Conservation (phyloP, 2,797 vertebrate genomes). For the Centropyge bicolor region DNA sequence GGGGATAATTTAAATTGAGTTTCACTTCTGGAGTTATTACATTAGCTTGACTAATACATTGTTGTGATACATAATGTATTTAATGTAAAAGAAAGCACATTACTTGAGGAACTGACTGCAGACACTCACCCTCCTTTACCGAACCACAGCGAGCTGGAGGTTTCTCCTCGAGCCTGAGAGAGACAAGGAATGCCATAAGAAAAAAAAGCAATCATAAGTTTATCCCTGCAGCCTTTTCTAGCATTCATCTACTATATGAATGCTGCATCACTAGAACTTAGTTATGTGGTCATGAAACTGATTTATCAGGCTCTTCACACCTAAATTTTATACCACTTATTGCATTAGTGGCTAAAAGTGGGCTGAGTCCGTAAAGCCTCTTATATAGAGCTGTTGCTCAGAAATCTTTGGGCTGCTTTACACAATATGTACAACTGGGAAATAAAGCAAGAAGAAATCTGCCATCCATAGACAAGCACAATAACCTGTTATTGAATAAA, state of each 20-base stretch:
- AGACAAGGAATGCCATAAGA: slow-evolving; percentile 40
- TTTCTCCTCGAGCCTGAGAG: slow-evolving; percentile 93
- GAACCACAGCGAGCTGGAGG: slow-evolving; percentile 94
- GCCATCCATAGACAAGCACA: background rate
- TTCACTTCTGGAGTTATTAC: slow-evolving; percentile 16
- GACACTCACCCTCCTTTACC: slow-evolving; percentile 87
- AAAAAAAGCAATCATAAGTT: slow-evolving; percentile 10
- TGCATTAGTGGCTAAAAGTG: background rate
- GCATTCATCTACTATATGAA: slow-evolving; percentile 15
- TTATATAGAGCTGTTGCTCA: background rate
- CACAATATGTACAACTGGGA: slow-evolving; percentile 3
- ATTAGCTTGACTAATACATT: slow-evolving; percentile 14
- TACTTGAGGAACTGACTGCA: slow-evolving; percentile 1
- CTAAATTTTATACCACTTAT: background rate
- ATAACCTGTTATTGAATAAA: background rate
- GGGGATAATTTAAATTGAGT: slow-evolving; percentile 24
- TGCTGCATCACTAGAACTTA: slow-evolving; percentile 1
- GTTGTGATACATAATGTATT: slow-evolving; percentile 12
- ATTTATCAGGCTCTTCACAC: slow-evolving; percentile 16
- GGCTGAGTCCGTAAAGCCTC: background rate
- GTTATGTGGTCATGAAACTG: slow-evolving; percentile 22
- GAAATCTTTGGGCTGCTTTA: background rate
- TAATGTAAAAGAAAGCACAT: background rate
- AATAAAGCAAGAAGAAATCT: slow-evolving; percentile 17
- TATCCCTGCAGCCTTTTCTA: slow-evolving; percentile 13